Evolutionary conservation across 1,140 invertebrate genomes (phyloP).

Genomic region (Drosophila sechellia): DNA sequence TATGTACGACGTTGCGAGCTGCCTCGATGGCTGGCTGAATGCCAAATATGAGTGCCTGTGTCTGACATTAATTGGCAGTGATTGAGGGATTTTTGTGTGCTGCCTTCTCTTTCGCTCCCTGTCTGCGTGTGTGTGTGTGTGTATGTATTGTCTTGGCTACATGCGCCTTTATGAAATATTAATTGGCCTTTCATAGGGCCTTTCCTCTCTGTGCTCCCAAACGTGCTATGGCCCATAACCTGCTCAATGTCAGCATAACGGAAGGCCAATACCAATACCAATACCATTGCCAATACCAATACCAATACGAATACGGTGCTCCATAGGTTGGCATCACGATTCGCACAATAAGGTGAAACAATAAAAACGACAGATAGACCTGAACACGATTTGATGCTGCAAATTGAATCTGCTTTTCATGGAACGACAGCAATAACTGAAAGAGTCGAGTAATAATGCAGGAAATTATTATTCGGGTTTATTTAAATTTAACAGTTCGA

Average conservation of each 20-base stretch:
- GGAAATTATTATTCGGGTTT: constrained; percentile 7
- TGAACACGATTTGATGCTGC: constrained; percentile 34
- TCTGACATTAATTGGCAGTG: constrained; percentile 83
- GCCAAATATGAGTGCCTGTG: constrained; percentile 81
- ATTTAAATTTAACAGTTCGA: constrained; percentile 8
- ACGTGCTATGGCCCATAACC: constrained; percentile 67
- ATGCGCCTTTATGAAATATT: constrained; percentile 82
- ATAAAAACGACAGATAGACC: constrained; percentile 34
- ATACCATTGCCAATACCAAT: constrained; percentile 6
- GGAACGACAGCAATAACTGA: neutral
- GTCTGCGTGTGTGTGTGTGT: constrained; percentile 11
- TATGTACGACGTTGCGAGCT: constrained; percentile 72
- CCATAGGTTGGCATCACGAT: constrained; percentile 36
- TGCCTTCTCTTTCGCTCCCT: constrained; percentile 11
- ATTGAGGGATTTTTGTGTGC: constrained; percentile 80
- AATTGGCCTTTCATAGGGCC: constrained; percentile 75
- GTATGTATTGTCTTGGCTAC: constrained; percentile 64
- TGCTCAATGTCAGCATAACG: constrained; percentile 62
- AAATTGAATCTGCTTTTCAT: constrained; percentile 35
- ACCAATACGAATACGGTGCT: constrained; percentile 8
- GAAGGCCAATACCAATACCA: constrained; percentile 34
- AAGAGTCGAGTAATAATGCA: constrained; percentile 6
- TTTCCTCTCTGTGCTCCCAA: constrained; percentile 40
- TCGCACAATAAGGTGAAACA: constrained; percentile 48
- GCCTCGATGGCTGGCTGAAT: constrained; percentile 56